Base-by-base conservation (phyloP, 2,888 invertebrate species). In the Melanotus villosus region DNA sequence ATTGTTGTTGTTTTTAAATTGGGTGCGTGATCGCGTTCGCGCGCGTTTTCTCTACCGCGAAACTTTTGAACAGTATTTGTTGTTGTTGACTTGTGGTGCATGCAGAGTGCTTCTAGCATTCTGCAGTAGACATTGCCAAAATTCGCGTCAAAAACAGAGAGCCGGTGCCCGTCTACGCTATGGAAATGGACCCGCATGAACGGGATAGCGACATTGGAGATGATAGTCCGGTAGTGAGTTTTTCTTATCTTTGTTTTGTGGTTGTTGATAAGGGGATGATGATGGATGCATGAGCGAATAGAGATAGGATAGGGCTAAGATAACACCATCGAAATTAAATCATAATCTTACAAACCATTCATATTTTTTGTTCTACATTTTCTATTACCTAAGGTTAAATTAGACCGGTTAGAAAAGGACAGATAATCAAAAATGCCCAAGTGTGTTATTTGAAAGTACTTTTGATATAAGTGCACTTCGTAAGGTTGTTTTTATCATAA, bases 141-240 rank as follows among this genome's bases (percentile, higher is more conserved):
- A 93, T 93, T 93, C 91, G 93, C 89, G 92, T 93, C 86, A 94
- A 94, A 91, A 93, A 93, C 85, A 90, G 92, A 88, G 93, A 93
- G 84, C 93, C 93, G 87, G 90, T 93, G 86, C 93, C 93, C 88
- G 92, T 92, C 88, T 93, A 93, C 89, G 91, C 91, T 86, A 93
- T 93, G 92, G 93, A 90, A 82, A 87, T 88, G 85, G 87, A 87
- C 72, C 87, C 87, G 75, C 88, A 88, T 77, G 86, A 84, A 74
- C 79, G 91, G 80, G 92, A 93, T 80, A 91, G 91, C 84, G 92
- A 92, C 85, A 86, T 91, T 76, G 93, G 92, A 76, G 93, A 92
- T 83, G 92, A 93, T 75, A 89, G 90, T 81, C 90, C 90, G 60
- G 87, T 92, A 91, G 93, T 93, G 82, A 91, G 70, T 70, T 60